Base-by-base conservation (phyloP, 2,888 invertebrate species). In the Clanis bilineata region DNA sequence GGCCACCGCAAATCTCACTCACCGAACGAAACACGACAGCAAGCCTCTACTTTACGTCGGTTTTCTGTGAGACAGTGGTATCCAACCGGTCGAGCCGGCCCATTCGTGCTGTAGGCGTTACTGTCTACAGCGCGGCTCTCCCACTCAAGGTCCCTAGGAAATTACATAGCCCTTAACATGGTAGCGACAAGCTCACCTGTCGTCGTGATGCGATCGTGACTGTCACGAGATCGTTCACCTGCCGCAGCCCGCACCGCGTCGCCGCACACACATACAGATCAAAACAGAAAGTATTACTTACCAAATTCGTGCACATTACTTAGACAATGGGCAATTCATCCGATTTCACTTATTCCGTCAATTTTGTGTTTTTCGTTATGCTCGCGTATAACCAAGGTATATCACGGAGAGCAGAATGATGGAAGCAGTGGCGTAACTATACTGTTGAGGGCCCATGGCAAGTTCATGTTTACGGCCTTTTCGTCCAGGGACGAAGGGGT, bases 281-380 rank as follows among this genome's bases (percentile, higher is more conserved):
- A 80, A 86, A 88, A 86, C 88, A 84, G 88, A 90, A 91, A 91
- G 90, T 88, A 82, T 84, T 82, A 79, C 80, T 80, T 73, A 73
- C 86, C 82, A 79, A 90, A 90, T 85, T 83, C 86, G 88, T 85
- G 87, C 90, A 88, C 80, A 83, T 83, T 80, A 75, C 73, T 71
- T 74, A 79, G 71, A 90, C 90, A 90, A 92, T 90, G 85, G 86
- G 75, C 86, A 91, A 90, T 90, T 90, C 87, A 87, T 88, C 82
- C 86, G 87, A 88, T 92, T 90, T 89, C 90, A 89, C 90, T 90
- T 80, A 87, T 88, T 87, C 81, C 84, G 81, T 79, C 82, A 87
- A 86, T 88, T 87, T 87, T 83, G 86, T 86, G 87, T 85, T 85
- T 87, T 73, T 82, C 59, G 55, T 47, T 55, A 43, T 23, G 38